A percentile compares a stretch with the other conserved stretches of the same genome.
phyloP scores from a whole-genome alignment of 2,113 vertebrate species.

The Otolemur garnettii region DNA sequence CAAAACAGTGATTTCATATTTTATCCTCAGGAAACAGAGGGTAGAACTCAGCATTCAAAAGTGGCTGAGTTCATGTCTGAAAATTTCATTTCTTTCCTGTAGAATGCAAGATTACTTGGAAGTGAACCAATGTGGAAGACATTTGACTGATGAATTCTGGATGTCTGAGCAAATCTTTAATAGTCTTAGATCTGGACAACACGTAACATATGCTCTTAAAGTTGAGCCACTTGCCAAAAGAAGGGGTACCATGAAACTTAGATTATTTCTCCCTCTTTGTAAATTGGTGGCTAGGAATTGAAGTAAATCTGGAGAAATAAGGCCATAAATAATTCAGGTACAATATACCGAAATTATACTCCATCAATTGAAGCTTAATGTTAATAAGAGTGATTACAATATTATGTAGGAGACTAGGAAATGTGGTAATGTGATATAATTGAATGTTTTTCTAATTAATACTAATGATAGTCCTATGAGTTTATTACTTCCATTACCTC shows the following conservation, averaged over 20 bases:
- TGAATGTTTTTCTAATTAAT: not conserved
- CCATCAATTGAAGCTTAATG: not conserved
- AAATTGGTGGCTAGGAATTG: not conserved
- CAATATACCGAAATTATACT: not conserved
- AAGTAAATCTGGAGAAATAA: not conserved
- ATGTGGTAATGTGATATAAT: not conserved
- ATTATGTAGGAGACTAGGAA: not conserved
- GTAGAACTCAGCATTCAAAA: conserved; percentile 12
- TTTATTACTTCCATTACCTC: not conserved
- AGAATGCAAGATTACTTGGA: not conserved
- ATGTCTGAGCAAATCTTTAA: not conserved
- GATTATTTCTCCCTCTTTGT: conserved; percentile 6
- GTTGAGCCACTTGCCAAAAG: not conserved
- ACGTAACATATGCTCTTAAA: not conserved
- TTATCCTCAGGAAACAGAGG: conserved; percentile 35
- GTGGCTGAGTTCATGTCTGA: conserved; percentile 25
- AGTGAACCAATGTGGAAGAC: not conserved
- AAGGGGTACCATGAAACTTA: not conserved
- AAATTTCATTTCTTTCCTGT: conserved; percentile 30
- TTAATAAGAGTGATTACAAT: not conserved
- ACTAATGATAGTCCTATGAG: not conserved
- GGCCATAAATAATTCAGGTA: not conserved
- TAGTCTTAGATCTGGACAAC: not conserved
- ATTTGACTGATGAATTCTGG: not conserved
- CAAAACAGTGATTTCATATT: conserved; percentile 61